Evolutionary conservation across 1,140 invertebrate species (phyloP).

Genomic region (Sinella curviseta): DNA sequence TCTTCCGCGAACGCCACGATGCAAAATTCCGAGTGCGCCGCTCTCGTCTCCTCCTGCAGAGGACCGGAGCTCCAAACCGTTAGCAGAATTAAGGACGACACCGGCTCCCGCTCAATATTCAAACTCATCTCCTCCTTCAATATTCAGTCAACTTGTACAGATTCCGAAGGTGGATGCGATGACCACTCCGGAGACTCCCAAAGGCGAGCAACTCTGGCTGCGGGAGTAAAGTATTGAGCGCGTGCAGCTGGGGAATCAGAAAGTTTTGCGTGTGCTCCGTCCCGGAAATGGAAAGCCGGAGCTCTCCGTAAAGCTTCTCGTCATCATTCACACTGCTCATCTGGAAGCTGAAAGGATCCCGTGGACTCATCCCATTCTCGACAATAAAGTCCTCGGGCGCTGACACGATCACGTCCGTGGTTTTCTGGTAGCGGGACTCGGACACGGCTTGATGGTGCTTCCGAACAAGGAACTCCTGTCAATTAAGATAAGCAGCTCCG

Average conservation of each 20-base stretch:
- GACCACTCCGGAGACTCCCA: constrained; percentile 21
- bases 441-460: not conserved
- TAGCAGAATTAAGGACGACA: constrained; percentile 31
- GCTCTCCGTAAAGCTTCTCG: too few species aligned
- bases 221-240: not conserved
- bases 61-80: constrained; percentile 30
- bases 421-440: not conserved
- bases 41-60: too few species aligned
- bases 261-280: constrained; percentile 17
- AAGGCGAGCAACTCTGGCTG: constrained; percentile 41
- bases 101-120: constrained; percentile 27
- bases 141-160: constrained; percentile 9
- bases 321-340: too few species aligned
- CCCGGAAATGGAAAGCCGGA: too few species aligned
- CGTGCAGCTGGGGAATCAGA: constrained; percentile 33
- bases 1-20: too few species aligned
- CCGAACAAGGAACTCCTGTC: not conserved
- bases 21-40: too few species aligned
- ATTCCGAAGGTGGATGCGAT: constrained; percentile 33
- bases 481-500: constrained; percentile 15
- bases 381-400: not conserved
- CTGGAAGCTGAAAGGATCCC: too few species aligned
- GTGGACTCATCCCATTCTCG: not conserved
- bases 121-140: too few species aligned
- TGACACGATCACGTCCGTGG: not conserved